Percentiles rank a stretch among this genome's conserved stretches.
Conservation (phyloP, 2,113 vertebrate species). For the Pimephales promelas region DNA sequence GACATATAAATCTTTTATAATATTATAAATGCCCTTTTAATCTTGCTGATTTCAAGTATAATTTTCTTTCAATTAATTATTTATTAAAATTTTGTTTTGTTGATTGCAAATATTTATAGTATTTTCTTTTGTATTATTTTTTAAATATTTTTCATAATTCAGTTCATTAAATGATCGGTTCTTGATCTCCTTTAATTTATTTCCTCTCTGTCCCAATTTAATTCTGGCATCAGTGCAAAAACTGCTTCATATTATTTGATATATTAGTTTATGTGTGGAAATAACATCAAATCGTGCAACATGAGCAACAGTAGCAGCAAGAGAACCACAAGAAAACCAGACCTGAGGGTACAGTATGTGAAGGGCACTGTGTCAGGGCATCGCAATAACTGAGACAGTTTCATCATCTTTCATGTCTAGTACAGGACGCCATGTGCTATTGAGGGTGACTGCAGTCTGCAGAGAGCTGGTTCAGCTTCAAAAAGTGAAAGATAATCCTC, state of each 20-base stretch:
- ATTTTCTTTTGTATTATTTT: too few relatives aligned
- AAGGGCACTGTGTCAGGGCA: not conserved
- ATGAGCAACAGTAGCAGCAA: too few relatives aligned
- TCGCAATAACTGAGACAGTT: not conserved
- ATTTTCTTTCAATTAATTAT: too few relatives aligned
- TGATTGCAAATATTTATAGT: too few relatives aligned
- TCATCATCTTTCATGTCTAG: not conserved
- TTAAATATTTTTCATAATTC: too few relatives aligned
- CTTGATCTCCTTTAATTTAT: too few relatives aligned
- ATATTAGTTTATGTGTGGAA: not conserved
- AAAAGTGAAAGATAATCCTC: constrained; percentile 10
- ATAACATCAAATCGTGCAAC: not conserved
- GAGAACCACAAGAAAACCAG: not conserved
- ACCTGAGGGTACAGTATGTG: not conserved
- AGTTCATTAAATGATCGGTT: too few relatives aligned
- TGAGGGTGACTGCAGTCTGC: constrained; percentile 1
- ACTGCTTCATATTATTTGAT: not conserved
- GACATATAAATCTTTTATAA: not conserved
- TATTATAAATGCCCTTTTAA: not conserved
- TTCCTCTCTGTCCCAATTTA: too few relatives aligned
- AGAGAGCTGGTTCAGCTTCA: constrained; percentile 5
- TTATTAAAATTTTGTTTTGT: too few relatives aligned
- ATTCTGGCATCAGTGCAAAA: not conserved
- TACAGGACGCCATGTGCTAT: not conserved
- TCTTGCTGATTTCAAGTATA: not conserved